A percentile compares a stretch with the other conserved stretches of the same genome.
These are phyloP conservation scores for Chaenodraco wilsoni DNA, from an alignment of 2,797 vertebrate genomes.

Conservation along the genomic window DNA sequence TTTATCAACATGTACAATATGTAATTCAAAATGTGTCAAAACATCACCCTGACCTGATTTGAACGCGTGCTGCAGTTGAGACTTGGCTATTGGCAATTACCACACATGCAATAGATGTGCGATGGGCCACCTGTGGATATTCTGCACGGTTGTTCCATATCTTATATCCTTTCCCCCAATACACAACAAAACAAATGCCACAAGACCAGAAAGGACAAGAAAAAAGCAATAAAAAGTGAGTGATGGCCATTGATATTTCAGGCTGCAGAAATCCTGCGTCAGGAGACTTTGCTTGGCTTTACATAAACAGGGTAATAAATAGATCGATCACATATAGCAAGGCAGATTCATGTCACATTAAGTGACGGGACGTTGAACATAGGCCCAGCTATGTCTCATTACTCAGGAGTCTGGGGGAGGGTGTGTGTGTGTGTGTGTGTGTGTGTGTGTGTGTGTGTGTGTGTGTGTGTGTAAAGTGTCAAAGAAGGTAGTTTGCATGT, in stretches of 20 bases:
- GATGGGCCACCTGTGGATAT: constrained; percentile 34
- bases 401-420: constrained; percentile 64
- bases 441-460: constrained; percentile 14
- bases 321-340: constrained; percentile 79
- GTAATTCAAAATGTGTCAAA: neutral
- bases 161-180: constrained; percentile 47
- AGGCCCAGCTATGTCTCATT: constrained; percentile 70
- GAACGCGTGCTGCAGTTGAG: neutral
- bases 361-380: constrained; percentile 72
- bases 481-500: constrained; percentile 35
- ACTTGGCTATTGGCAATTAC: constrained; percentile 14
- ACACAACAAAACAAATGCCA: constrained; percentile 68
- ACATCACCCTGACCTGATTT: neutral
- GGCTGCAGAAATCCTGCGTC: constrained; percentile 64
- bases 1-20: neutral
- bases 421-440: neutral
- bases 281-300: constrained; percentile 78
- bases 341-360: constrained; percentile 78
- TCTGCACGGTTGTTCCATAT: constrained; percentile 38
- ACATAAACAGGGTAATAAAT: constrained; percentile 85
- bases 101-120: constrained; percentile 20
- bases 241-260: constrained; percentile 81
- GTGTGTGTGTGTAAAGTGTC: constrained; percentile 9
- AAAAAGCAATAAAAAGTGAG: constrained; percentile 77
- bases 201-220: constrained; percentile 61